These are phyloP conservation scores for Aulostomus chinensis DNA, from an alignment of 2,797 vertebrate genomes.

Conservation along the genomic window DNA sequence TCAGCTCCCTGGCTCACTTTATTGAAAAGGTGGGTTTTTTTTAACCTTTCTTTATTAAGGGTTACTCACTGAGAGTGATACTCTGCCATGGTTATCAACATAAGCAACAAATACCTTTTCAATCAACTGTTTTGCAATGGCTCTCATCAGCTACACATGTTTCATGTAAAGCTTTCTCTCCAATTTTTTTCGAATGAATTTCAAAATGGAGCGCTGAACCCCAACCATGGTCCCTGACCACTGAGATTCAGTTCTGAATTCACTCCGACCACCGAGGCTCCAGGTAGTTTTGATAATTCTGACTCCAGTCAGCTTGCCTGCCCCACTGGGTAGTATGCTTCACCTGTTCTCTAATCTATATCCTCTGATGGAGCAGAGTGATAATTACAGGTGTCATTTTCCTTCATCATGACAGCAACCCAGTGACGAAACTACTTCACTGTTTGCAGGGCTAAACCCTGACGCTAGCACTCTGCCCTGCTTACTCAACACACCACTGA, in stretches of 20 bases:
- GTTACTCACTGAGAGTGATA: too few relatives aligned
- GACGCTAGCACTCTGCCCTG: slow-evolving; percentile 65
- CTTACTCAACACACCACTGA: slow-evolving; percentile 64
- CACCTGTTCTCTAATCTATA: slow-evolving; percentile 11
- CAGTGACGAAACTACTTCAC: slow-evolving; percentile 33
- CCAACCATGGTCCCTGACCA: not conserved
- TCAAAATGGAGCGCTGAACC: not conserved
- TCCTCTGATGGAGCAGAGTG: slow-evolving; percentile 25
- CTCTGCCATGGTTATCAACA: too few relatives aligned
- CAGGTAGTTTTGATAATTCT: slow-evolving; percentile 7
- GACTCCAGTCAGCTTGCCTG: slow-evolving; percentile 13
- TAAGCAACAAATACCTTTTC: too few relatives aligned
- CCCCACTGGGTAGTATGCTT: slow-evolving; percentile 17
- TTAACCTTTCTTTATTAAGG: too few relatives aligned
- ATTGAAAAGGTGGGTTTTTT: too few relatives aligned
- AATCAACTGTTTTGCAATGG: too few relatives aligned
- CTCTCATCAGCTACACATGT: too few relatives aligned
- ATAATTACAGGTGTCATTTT: slow-evolving; percentile 59
- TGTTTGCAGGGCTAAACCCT: slow-evolving; percentile 60
- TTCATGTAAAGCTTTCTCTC: not conserved
- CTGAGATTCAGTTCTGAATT: slow-evolving; percentile 1
- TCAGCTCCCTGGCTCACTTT: too few relatives aligned
- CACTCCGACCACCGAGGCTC: not conserved
- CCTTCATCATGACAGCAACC: slow-evolving; percentile 46
- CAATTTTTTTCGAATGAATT: not conserved